Conservation (phyloP, 2,888 invertebrate species). For the Seira sanloemensis region DNA sequence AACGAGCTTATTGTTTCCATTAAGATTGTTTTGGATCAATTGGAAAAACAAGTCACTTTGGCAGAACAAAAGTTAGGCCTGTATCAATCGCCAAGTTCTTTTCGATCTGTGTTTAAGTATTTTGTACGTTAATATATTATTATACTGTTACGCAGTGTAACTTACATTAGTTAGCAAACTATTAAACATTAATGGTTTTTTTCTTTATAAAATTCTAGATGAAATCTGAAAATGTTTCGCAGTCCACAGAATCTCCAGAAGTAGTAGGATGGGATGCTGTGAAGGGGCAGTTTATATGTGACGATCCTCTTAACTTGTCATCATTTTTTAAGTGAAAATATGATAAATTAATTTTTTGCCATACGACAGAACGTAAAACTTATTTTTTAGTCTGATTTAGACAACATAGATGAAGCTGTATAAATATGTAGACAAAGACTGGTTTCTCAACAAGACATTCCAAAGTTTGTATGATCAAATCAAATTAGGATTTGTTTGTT, state of each 20-base stretch:
- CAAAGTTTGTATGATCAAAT: no score
- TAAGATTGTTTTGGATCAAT: constrained; percentile 62
- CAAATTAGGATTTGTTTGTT: no score
- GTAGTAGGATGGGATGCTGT: constrained; percentile 17
- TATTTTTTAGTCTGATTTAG: no score
- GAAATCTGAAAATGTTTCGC: constrained; percentile 38
- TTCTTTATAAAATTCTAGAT: constrained; percentile 35
- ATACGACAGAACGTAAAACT: no score
- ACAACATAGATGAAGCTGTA: no score
- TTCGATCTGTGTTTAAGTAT: constrained; percentile 69
- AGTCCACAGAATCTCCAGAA: constrained; percentile 34
- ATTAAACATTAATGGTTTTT: no score
- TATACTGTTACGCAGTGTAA: neutral
- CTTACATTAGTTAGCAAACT: no score
- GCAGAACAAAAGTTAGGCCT: constrained; percentile 69
- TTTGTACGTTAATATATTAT: constrained; percentile 56
- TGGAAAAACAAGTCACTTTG: constrained; percentile 64
- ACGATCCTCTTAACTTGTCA: constrained; percentile 43
- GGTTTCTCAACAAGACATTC: no score
- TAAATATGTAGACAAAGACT: no score
- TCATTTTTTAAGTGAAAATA: constrained; percentile 39
- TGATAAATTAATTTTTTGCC: no score
- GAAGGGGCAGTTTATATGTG: constrained; percentile 45
- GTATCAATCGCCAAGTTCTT: constrained; percentile 54
- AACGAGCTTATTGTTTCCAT: constrained; percentile 62